Percentiles rank a stretch among this genome's conserved stretches.
phyloP scores from a whole-genome alignment of 2,797 vertebrate genomes.

The Microcaecilia unicolor region DNA sequence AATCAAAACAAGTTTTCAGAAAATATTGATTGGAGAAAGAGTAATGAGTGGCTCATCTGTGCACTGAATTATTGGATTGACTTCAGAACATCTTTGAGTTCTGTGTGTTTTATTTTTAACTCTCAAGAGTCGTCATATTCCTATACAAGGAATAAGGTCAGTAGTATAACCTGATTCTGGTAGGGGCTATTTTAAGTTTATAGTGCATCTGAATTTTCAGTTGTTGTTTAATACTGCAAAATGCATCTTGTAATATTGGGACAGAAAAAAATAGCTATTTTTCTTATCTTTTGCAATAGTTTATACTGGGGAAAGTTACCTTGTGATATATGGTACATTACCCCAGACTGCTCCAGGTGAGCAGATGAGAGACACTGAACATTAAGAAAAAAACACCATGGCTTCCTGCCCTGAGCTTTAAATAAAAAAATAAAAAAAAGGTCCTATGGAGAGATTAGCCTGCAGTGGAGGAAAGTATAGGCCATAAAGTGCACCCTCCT shows the following conservation, averaged over 20 bases:
- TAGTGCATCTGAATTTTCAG: no score
- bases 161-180: no score
- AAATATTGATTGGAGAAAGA: no score
- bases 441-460: constrained; percentile 57
- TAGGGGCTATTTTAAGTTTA: no score
- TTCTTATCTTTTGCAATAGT: neutral
- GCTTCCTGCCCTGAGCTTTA: constrained; percentile 24
- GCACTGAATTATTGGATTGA: no score
- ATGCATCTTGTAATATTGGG: neutral
- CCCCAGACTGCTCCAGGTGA: constrained; percentile 59
- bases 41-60: no score
- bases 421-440: constrained; percentile 56
- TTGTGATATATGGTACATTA: neutral
- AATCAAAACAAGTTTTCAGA: no score
- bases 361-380: constrained; percentile 59
- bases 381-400: constrained; percentile 42
- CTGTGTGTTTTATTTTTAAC: neutral
- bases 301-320: neutral
- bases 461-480: constrained; percentile 60
- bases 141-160: no score
- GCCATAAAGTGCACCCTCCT: constrained; percentile 75
- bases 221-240: no score
- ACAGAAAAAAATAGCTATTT: neutral
- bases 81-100: neutral
- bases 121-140: no score